Conservation (phyloP, 2,797 vertebrate genomes). For the Acanthurus leucopareius region DNA sequence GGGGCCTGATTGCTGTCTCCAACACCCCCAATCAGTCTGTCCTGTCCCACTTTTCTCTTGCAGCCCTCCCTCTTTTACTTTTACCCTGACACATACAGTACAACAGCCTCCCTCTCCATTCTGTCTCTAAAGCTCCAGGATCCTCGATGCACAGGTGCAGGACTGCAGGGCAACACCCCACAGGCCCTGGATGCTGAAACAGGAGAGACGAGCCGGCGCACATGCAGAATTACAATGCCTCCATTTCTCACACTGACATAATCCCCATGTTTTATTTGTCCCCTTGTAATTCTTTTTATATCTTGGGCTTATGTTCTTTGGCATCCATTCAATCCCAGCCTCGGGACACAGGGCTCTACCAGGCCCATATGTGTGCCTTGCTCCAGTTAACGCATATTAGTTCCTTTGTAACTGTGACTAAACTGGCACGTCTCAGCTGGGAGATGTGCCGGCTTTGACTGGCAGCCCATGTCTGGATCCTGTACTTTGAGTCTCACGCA, state of each 20-base stretch:
- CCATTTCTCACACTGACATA: slow-evolving; percentile 84
- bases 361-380: slow-evolving; percentile 82
- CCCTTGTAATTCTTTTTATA: slow-evolving; percentile 85
- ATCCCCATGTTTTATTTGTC: slow-evolving; percentile 86
- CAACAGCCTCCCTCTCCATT: slow-evolving; percentile 53
- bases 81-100: slow-evolving; percentile 41
- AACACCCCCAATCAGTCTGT: slow-evolving; percentile 45
- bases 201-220: slow-evolving; percentile 70
- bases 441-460: slow-evolving; percentile 81
- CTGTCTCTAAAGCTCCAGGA: slow-evolving; percentile 70
- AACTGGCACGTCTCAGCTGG: slow-evolving; percentile 81
- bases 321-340: slow-evolving; percentile 83
- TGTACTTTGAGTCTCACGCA: slow-evolving; percentile 80
- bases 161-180: slow-evolving; percentile 73
- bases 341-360: slow-evolving; percentile 77
- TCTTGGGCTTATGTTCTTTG: slow-evolving; percentile 85
- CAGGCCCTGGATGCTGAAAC: slow-evolving; percentile 74
- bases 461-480: slow-evolving; percentile 84
- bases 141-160: slow-evolving; percentile 76
- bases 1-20: slow-evolving; percentile 37
- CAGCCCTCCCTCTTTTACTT: slow-evolving; percentile 32
- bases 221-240: slow-evolving; percentile 78
- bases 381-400: slow-evolving; percentile 84
- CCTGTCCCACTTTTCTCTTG: slow-evolving; percentile 68
- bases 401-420: slow-evolving; percentile 84